phyloP scores from a whole-genome alignment of 2,888 invertebrate genomes.

The Lymantria dispar region DNA sequence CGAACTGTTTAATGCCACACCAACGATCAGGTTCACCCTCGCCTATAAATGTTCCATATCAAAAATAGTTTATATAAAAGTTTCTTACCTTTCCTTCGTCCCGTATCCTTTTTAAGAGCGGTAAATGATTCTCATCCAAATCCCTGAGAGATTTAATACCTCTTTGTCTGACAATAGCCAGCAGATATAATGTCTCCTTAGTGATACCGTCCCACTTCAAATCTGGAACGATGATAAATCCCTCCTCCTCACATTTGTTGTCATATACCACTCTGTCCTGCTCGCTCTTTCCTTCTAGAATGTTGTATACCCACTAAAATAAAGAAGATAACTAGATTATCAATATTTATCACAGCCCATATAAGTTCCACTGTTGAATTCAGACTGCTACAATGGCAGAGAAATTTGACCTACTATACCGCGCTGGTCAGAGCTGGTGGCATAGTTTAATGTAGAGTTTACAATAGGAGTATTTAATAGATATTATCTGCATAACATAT shows the following conservation, averaged over 20 bases:
- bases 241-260: slow-evolving; percentile 86
- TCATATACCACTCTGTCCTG: slow-evolving; percentile 91
- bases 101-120: slow-evolving; percentile 91
- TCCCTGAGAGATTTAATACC: slow-evolving; percentile 93
- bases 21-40: no score
- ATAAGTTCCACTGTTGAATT: no score
- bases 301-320: slow-evolving; percentile 98
- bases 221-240: slow-evolving; percentile 96
- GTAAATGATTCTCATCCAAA: slow-evolving; percentile 88
- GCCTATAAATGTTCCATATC: no score
- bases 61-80: no score
- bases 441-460: no score
- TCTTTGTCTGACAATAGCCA: slow-evolving; percentile 89
- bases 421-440: no score
- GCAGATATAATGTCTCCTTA: slow-evolving; percentile 90
- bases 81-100: slow-evolving; percentile 87
- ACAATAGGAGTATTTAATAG: no score
- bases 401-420: no score
- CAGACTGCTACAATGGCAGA: no score
- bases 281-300: slow-evolving; percentile 95
- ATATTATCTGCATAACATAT: no score
- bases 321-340: slow-evolving; percentile 1
- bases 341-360: neutral
- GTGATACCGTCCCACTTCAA: slow-evolving; percentile 96
- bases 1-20: no score